Evolutionary conservation across 2,888 invertebrate genomes (phyloP).

Genomic region (Notodonta ziczac): DNA sequence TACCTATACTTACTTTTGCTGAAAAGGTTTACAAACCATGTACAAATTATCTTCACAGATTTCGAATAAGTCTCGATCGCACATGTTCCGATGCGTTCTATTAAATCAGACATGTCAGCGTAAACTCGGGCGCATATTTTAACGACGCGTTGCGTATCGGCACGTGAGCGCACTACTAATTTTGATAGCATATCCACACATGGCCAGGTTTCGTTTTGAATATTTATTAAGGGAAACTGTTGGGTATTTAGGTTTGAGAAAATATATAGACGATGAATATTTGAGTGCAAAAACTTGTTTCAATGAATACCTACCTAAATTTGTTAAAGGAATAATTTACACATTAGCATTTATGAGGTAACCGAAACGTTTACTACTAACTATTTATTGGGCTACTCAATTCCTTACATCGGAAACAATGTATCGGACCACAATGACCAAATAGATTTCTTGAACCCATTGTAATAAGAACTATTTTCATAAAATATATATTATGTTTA

Average conservation of each 20-base stretch:
- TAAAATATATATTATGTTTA: too few relatives aligned
- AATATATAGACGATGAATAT: not conserved
- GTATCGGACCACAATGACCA: too few relatives aligned
- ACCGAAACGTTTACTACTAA: not conserved
- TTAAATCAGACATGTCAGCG: conserved; percentile 3
- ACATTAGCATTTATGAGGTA: not conserved
- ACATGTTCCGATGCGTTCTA: conserved; percentile 2
- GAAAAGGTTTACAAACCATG: not conserved
- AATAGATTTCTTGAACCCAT: not conserved
- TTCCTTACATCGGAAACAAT: too few relatives aligned
- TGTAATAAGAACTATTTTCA: not conserved
- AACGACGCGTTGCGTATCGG: conserved; percentile 3
- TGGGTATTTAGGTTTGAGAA: not conserved
- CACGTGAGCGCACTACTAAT: conserved; percentile 2
- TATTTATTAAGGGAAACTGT: not conserved
- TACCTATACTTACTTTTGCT: too few relatives aligned
- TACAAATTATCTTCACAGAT: not conserved
- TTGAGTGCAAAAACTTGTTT: not conserved
- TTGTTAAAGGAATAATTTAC: not conserved
- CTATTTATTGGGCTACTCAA: not conserved
- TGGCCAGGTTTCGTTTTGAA: conserved; percentile 5
- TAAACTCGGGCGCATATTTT: conserved; percentile 6
- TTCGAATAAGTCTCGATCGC: not conserved
- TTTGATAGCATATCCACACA: conserved; percentile 1
- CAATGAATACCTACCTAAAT: not conserved